Conservation (phyloP, 2,113 vertebrate species). For the Carassius carassius region DNA sequence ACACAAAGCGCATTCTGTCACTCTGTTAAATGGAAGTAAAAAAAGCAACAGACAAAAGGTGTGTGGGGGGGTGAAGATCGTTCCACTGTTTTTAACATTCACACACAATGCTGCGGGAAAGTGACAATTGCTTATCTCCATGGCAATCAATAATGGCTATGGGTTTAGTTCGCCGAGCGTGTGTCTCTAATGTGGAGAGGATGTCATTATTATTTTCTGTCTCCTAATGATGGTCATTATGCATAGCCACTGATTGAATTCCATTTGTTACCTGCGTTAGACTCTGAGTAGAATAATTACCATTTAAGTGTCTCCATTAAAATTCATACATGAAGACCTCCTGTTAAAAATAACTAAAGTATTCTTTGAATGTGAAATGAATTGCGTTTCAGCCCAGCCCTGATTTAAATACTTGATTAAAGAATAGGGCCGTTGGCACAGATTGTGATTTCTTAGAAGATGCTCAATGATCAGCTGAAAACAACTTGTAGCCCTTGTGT, state of each 20-base stretch:
- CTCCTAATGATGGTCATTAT: constrained; percentile 99
- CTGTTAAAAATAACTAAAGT: constrained; percentile 98
- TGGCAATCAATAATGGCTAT: constrained; percentile 99
- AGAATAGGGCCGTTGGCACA: constrained; percentile 61
- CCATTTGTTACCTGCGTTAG: constrained; percentile 99
- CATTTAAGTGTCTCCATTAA: constrained; percentile 99
- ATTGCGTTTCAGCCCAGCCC: constrained; percentile 78
- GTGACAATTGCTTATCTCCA: constrained; percentile 99
- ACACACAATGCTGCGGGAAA: constrained; percentile 90
- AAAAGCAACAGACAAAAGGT: constrained; percentile 30
- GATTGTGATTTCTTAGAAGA: constrained; percentile 57
- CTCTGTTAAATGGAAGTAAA: constrained; percentile 20
- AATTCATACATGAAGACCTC: constrained; percentile 99
- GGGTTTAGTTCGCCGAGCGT: constrained; percentile 99
- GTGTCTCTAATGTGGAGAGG: constrained; percentile 99
- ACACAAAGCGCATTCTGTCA: constrained; percentile 22
- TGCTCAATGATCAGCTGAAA: constrained; percentile 60
- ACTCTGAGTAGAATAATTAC: constrained; percentile 99
- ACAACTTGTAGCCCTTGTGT: constrained; percentile 66
- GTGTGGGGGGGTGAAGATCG: constrained; percentile 82
- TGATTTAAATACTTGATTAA: constrained; percentile 73
- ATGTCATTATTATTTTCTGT: constrained; percentile 99
- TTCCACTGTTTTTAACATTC: constrained; percentile 95
- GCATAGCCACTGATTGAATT: constrained; percentile 92
- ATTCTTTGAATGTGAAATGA: constrained; percentile 93